Conservation (phyloP, 2,888 invertebrate genomes). For the Brenthis daphne region DNA sequence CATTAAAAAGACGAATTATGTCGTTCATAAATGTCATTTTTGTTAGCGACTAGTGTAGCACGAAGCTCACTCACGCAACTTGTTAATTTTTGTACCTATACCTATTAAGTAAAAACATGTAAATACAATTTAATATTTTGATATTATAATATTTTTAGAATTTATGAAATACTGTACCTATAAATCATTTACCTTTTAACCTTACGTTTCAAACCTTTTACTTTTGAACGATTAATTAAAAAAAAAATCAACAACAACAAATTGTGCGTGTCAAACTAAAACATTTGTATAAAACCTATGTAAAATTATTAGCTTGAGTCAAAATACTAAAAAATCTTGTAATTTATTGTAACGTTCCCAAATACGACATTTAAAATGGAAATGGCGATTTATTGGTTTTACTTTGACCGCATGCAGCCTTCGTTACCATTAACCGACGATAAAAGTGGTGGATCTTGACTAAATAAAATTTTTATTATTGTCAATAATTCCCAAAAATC, state of each 20-base stretch:
- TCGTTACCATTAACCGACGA: neutral
- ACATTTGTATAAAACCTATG: no score
- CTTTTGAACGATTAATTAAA: no score
- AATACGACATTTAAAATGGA: slow-evolving; percentile 13
- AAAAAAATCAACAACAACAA: neutral
- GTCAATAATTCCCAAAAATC: no score
- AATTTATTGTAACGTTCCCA: slow-evolving; percentile 14
- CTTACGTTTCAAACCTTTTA: no score
- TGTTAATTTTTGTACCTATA: neutral
- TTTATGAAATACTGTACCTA: no score
- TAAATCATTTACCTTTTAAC: no score
- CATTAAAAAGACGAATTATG: no score
- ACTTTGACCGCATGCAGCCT: slow-evolving; percentile 1
- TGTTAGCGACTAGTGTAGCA: neutral
- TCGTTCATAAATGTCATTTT: neutral
- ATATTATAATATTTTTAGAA: no score
- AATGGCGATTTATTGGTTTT: slow-evolving; percentile 8
- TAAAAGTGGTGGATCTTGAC: neutral
- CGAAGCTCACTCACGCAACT: slow-evolving; percentile 1
- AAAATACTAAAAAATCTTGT: slow-evolving; percentile 1
- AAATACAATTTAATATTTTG: neutral
- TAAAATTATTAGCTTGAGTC: no score
- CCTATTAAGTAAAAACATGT: neutral
- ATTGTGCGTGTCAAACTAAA: neutral
- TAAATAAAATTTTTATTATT: no score